Evolutionary conservation across 2,888 invertebrate species (phyloP).

Genomic region (Furcula furcula): DNA sequence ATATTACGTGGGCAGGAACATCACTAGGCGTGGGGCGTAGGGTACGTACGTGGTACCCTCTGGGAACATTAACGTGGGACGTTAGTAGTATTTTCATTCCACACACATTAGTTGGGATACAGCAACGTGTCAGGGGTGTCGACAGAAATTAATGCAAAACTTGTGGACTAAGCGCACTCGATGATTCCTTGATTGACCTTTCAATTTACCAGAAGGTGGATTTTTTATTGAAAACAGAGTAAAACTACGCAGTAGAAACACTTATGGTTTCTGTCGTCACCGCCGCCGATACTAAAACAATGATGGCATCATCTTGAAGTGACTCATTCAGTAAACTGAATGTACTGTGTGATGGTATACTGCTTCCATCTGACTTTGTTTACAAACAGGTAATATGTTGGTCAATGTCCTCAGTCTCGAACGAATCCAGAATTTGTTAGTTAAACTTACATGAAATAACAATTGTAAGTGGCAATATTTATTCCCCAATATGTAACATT

Average conservation of each 20-base stretch:
- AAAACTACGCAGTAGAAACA: slow-evolving; percentile 41
- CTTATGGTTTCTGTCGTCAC: slow-evolving; percentile 28
- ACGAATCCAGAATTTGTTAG: too few relatives aligned
- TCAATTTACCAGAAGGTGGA: slow-evolving; percentile 20
- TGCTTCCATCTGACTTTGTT: slow-evolving; percentile 47
- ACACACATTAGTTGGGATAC: slow-evolving; percentile 59
- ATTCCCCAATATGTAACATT: too few relatives aligned
- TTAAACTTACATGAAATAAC: too few relatives aligned
- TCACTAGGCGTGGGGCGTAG: slow-evolving; percentile 12
- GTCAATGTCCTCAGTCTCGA: slow-evolving; percentile 6
- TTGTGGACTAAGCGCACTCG: slow-evolving; percentile 31
- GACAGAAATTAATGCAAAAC: slow-evolving; percentile 37
- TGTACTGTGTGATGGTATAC: slow-evolving; percentile 26
- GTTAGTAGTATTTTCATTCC: slow-evolving; percentile 63
- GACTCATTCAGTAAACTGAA: slow-evolving; percentile 47
- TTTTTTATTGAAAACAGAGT: slow-evolving; percentile 19
- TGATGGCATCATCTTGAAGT: slow-evolving; percentile 59
- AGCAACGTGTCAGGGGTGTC: slow-evolving; percentile 42
- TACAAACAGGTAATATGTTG: slow-evolving; percentile 43
- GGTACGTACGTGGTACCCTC: slow-evolving; percentile 38
- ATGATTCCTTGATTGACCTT: slow-evolving; percentile 26
- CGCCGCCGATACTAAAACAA: slow-evolving; percentile 32
- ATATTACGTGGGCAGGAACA: slow-evolving; percentile 5
- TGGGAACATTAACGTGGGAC: slow-evolving; percentile 55
- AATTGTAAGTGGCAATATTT: too few relatives aligned